These are phyloP conservation scores for Mechanitis messenoides DNA, from an alignment of 2,888 invertebrate species.

Conservation along the genomic window DNA sequence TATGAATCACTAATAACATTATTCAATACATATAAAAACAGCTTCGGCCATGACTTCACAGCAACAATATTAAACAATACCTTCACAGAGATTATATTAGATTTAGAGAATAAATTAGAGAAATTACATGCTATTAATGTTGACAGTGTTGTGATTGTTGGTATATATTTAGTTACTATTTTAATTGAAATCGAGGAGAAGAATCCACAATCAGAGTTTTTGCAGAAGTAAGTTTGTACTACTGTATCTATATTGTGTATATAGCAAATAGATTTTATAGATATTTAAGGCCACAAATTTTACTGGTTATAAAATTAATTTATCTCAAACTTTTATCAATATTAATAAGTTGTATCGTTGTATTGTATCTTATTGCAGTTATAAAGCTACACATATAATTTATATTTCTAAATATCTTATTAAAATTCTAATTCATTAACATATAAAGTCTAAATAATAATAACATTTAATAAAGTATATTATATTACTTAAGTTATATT, in stretches of 20 bases:
- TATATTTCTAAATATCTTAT: too few relatives aligned
- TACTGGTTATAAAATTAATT: too few relatives aligned
- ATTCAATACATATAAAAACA: slow-evolving; percentile 71
- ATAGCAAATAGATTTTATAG: too few relatives aligned
- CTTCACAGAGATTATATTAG: slow-evolving; percentile 75
- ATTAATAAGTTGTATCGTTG: too few relatives aligned
- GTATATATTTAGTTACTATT: slow-evolving; percentile 77
- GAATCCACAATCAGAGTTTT: slow-evolving; percentile 68
- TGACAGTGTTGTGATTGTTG: slow-evolving; percentile 76
- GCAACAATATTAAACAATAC: slow-evolving; percentile 74
- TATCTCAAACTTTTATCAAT: too few relatives aligned
- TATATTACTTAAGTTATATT: too few relatives aligned
- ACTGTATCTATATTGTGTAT: neutral
- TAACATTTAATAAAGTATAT: too few relatives aligned
- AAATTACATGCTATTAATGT: slow-evolving; percentile 71
- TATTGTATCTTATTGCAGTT: too few relatives aligned
- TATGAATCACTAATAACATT: slow-evolving; percentile 58
- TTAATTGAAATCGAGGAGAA: slow-evolving; percentile 71
- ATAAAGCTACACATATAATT: too few relatives aligned
- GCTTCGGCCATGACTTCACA: slow-evolving; percentile 81
- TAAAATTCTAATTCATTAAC: too few relatives aligned
- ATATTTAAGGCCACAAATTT: too few relatives aligned
- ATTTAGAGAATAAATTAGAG: slow-evolving; percentile 78
- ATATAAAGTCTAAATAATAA: too few relatives aligned
- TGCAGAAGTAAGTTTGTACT: slow-evolving; percentile 72